Percentiles rank a stretch among this genome's conserved stretches.
phyloP scores from a whole-genome alignment of 2,888 invertebrate genomes.

The Argyra leucocephala region DNA sequence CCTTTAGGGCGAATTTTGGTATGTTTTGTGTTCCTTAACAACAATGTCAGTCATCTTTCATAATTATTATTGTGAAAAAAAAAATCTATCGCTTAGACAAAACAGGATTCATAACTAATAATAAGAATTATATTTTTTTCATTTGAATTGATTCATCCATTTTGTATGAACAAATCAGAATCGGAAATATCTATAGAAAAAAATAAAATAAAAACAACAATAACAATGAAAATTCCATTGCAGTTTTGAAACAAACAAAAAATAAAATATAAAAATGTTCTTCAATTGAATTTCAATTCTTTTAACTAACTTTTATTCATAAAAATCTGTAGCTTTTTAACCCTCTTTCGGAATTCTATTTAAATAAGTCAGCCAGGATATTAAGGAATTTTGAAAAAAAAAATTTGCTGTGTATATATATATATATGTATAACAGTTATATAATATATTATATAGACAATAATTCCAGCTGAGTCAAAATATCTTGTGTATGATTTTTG shows the following conservation, averaged over 20 bases:
- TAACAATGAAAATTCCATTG: not conserved
- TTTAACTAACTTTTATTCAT: not conserved
- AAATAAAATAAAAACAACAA: not conserved
- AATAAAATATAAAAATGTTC: no score
- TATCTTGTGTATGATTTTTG: not conserved
- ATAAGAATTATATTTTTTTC: no score
- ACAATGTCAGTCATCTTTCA: no score
- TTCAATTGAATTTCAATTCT: no score
- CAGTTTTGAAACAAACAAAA: not conserved
- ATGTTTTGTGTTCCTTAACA: no score
- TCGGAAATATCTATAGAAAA: not conserved
- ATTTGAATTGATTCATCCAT: no score
- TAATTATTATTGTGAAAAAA: no score
- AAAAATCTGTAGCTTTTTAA: not conserved
- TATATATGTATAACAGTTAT: not conserved
- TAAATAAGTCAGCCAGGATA: not conserved
- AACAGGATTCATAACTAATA: no score
- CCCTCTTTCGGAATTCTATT: not conserved
- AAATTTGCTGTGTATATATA: not conserved
- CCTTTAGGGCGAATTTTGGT: not conserved
- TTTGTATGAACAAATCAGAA: no score
- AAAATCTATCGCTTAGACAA: no score
- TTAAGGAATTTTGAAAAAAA: not conserved
- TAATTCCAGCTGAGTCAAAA: slow-evolving; percentile 1
- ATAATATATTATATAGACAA: not conserved